phyloP scores from a whole-genome alignment of 2,888 invertebrate species.

The Mantis religiosa region DNA sequence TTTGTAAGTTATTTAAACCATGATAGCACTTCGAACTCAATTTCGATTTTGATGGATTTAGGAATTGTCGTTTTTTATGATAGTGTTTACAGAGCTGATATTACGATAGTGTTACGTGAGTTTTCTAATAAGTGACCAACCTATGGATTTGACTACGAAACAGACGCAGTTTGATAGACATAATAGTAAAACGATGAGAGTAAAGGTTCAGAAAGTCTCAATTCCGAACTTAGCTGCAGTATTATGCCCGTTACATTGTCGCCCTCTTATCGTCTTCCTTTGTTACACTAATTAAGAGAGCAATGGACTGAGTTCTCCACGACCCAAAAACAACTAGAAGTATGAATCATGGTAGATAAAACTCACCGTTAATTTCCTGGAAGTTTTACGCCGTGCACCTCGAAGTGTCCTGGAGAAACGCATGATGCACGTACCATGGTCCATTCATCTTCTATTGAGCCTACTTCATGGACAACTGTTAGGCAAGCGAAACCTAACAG shows the following conservation, averaged over 20 bases:
- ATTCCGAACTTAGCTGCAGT: too few relatives aligned
- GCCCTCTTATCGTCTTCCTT: background rate
- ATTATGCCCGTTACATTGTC: background rate
- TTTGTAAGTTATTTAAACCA: too few relatives aligned
- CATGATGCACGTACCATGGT: background rate
- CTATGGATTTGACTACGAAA: too few relatives aligned
- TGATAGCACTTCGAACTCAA: too few relatives aligned
- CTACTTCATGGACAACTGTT: background rate
- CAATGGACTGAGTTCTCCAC: background rate
- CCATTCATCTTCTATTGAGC: background rate
- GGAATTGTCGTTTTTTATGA: too few relatives aligned
- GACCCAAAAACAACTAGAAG: background rate
- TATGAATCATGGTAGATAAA: background rate
- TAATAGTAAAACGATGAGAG: too few relatives aligned
- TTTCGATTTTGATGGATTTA: too few relatives aligned
- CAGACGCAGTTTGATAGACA: too few relatives aligned
- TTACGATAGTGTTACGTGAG: too few relatives aligned
- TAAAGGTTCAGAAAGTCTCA: too few relatives aligned
- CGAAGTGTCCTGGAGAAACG: background rate
- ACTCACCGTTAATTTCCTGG: background rate
- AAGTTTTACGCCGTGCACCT: background rate
- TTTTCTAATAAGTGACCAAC: too few relatives aligned
- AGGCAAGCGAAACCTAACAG: background rate
- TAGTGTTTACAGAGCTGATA: too few relatives aligned
- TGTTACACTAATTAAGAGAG: background rate